Evolutionary conservation across 2,888 invertebrate genomes (phyloP), one percentile per base, ranked within the genome.

Genomic region (Diarsia mendica): DNA sequence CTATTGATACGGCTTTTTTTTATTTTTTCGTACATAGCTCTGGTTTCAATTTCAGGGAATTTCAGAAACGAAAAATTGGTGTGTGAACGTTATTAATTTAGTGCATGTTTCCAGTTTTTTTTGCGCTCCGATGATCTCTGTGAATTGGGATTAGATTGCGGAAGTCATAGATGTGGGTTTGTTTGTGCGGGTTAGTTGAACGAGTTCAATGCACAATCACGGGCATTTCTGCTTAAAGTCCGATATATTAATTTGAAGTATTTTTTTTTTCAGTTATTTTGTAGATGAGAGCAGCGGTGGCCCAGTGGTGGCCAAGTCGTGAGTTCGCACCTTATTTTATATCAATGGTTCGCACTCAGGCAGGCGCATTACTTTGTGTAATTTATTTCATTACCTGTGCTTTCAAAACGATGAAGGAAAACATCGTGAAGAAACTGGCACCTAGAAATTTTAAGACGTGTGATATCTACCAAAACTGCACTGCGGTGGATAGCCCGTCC

Each of bases 11-110:
- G 66, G 66, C 0, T 44, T 81, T 75, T 28, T 80, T 75, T 77
- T 83, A 67, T 70, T 68, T 79, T 82, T 71, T 28, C 65, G 48
- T 67, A 67, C 68, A 61, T 65, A 73, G 72, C 78, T 71, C 78
- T 81, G 78, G 81, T 80, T 84, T 78, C 85, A 78, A 80, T 85
- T 85, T 84, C 39, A 76, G 55, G 71, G 76, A 60, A 79, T 82
- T 79, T 75, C 60, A 69, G 76, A 73, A 76, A 73, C 78, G 76
- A 73, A 82, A 82, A 72, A 82, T 68, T 85, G 63, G 66, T 75
- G 69, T 79, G 76, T 75, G 73, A 67, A 74, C 33, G 73, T 77
- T 83, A 84, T 84, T 84, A 82, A 85, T 85, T 84, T 75, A 79
- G 83, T 77, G 69, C 70, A 39, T 60, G 65, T 70, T 20, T 46